Evolutionary conservation across 2,888 invertebrate species (phyloP), one percentile per base, ranked within the genome.

Genomic region (Gerris lacustris): DNA sequence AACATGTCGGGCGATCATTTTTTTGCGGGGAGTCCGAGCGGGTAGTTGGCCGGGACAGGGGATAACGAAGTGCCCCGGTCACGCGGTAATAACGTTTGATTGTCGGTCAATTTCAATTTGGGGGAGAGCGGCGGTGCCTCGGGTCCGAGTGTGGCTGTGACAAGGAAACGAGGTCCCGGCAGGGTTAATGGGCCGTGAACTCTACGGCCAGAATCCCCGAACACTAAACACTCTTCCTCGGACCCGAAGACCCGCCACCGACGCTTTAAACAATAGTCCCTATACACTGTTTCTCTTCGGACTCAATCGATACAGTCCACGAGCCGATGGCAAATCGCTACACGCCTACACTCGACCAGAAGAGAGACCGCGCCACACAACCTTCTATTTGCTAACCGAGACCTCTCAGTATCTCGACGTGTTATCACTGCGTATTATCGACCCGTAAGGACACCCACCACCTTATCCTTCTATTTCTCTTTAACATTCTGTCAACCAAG

Each of bases 11-110:
- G 5, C 55, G 55, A 55, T 55, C 55, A 55, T 55, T 55, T 55
- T 55, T 55, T 55, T 15, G 9, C 11, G 55, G 55, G 55, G 55
- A 11, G 9, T 9, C 55, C 2, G 55, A 15, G 55, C 55, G 55
- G 55, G 9, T 11, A 15, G 9, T 55, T 55, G 55, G 11, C 15
- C 15, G 9, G 15, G 55, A 55, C 55, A 55, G 55, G 55, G 55
- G 55, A 55, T 55, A 55, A 55, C 55, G 55, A 55, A 55, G 55
- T 55, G 55, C 55, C 55, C 55, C 55, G 55, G 55, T 55, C 55
- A 55, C 55, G 55, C 55, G 55, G 55, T 55, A 55, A 55, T 55
- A 55, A 55, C 55, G 55, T 55, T 55, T 55, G 55, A 55, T 55
- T 55, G 55, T 55, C 55, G 55, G 55, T 55, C 55, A 55, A 55